Base-by-base conservation (phyloP, 2,113 vertebrate species). In the Cyanoderma ruficeps region DNA sequence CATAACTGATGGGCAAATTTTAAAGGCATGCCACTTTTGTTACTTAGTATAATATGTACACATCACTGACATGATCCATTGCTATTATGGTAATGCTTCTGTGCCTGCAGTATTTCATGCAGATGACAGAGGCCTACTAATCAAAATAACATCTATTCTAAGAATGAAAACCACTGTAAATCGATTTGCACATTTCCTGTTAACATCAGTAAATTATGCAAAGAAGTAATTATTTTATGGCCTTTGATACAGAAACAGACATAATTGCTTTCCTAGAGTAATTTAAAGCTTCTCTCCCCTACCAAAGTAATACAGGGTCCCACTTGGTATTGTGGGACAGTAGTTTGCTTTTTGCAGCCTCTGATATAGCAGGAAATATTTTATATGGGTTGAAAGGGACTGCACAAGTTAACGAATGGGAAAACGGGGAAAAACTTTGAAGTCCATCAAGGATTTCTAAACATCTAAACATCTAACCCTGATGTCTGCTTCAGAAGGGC, bases 161-260 rank as follows among this genome's bases (percentile, higher is more conserved):
- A 86, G 30, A 28, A 64, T 61, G 37, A 93, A 86, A 86, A 59
- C 21, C 49, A 46, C 65, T 63, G 42, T 56, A 83, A 79, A 83
- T 81, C 57, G 72, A 44, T 80, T 95, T 79, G 17, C 53, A 78
- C 33, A 22, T 64, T 82, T 76, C 42, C 59, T 57, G 31, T 70
- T 93, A 89, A 50, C 47, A 74, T 78, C 56, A 67, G 50, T 87
- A 88, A 93, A 82, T 87, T 91, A 77, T 74, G 53, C 44, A 87
- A 52, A 35, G 18, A 50, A 75, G 23, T 70, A 93, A 70, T 91
- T 93, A 44, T 87, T 84, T 91, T 82, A 65, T 79, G 27, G 35
- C 4, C 77, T 93, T 82, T 79, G 53, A 49, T 79, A 79, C 3
- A 83, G 57, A 90, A 95, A 60, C 33, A 87, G 61, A 77, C 12